phyloP scores from a whole-genome alignment of 2,113 vertebrate species.

The Hydropotes inermis region DNA sequence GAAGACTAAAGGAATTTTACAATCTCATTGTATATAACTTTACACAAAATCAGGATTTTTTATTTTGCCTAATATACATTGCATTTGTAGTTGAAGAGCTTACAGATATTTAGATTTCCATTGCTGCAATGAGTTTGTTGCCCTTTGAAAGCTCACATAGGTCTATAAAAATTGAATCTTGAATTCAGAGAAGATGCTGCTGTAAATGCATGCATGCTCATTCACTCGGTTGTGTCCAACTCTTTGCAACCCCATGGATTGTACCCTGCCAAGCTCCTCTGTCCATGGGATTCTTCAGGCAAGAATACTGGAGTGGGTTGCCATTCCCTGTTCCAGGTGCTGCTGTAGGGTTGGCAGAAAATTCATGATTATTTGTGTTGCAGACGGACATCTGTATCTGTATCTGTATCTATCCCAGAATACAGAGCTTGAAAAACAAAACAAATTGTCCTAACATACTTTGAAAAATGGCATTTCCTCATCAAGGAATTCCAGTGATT shows the following conservation, averaged over 20 bases:
- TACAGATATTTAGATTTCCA: neutral
- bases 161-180: neutral
- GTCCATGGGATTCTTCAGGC: neutral
- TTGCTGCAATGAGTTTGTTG: neutral
- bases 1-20: constrained; percentile 52
- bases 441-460: constrained; percentile 50
- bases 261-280: neutral
- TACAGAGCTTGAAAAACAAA: constrained; percentile 12
- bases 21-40: constrained; percentile 51
- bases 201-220: neutral
- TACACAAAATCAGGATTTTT: constrained; percentile 9
- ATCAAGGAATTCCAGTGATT: constrained; percentile 68
- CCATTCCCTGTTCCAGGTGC: neutral
- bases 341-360: neutral
- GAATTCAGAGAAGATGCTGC: neutral
- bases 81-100: constrained; percentile 3
- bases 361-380: neutral
- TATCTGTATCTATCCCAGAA: neutral
- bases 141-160: neutral
- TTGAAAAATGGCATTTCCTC: constrained; percentile 74
- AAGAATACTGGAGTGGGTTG: neutral
- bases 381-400: neutral
- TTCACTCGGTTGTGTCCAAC: neutral
- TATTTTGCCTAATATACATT: constrained; percentile 33
- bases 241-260: neutral